Evolutionary conservation across 2,888 invertebrate genomes (phyloP).

Genomic region (Chesias legatella): DNA sequence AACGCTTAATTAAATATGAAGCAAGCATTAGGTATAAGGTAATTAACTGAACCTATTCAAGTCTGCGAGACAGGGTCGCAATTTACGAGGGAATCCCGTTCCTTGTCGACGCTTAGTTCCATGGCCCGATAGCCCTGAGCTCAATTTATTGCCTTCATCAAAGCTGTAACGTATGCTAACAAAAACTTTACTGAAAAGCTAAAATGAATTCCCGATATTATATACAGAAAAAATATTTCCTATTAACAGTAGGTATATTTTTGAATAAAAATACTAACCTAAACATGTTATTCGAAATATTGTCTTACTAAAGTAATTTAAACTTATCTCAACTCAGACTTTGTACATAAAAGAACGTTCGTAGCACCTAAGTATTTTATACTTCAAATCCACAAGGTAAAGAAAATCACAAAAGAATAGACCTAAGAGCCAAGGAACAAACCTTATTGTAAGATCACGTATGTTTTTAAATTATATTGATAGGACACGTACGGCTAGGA

Average conservation of each 20-base stretch:
- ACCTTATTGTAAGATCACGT: background rate
- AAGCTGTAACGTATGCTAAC: constrained; percentile 61
- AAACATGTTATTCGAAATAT: too few species aligned
- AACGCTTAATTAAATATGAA: too few species aligned
- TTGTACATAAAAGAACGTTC: too few species aligned
- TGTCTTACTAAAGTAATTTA: too few species aligned
- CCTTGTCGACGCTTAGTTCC: constrained; percentile 63
- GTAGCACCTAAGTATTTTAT: too few species aligned
- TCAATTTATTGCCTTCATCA: constrained; percentile 74
- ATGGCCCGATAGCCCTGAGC: constrained; percentile 52
- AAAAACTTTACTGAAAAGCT: constrained; percentile 46
- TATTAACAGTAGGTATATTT: too few species aligned
- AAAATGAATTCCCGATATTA: background rate
- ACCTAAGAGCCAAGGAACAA: background rate
- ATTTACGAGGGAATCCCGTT: constrained; percentile 61
- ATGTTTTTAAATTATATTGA: constrained; percentile 10
- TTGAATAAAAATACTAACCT: too few species aligned
- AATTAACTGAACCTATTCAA: constrained; percentile 29
- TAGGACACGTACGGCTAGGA: constrained; percentile 7
- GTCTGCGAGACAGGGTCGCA: constrained; percentile 45
- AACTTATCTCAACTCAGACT: too few species aligned
- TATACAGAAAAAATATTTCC: too few species aligned
- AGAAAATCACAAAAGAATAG: too few species aligned
- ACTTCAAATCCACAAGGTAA: too few species aligned
- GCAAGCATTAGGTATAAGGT: constrained; percentile 16